Percentiles rank a stretch among this genome's conserved stretches.
phyloP scores from a whole-genome alignment of 2,797 vertebrate species.

The Halcyon smyrnensis region DNA sequence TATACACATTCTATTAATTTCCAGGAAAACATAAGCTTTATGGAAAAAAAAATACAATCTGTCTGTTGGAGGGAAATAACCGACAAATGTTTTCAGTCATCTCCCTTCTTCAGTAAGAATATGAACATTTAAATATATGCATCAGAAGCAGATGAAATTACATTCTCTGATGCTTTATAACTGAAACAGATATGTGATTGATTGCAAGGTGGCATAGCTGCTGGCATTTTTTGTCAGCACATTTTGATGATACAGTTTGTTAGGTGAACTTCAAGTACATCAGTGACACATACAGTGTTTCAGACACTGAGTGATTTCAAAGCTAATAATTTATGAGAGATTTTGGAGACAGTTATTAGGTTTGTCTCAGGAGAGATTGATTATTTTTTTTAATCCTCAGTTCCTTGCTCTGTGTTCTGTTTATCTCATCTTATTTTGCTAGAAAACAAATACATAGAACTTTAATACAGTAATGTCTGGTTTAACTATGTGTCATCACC shows the following conservation, averaged over 20 bases:
- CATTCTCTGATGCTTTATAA: constrained; percentile 78
- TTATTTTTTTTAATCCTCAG: constrained; percentile 52
- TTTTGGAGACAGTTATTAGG: constrained; percentile 76
- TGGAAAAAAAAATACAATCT: not conserved
- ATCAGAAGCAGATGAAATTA: constrained; percentile 77
- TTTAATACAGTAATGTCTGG: not conserved
- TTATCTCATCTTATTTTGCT: constrained; percentile 57
- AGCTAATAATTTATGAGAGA: constrained; percentile 80
- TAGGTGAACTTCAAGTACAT: constrained; percentile 79
- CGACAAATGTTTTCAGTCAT: constrained; percentile 63
- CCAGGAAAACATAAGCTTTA: not conserved
- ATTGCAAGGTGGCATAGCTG: constrained; percentile 73
- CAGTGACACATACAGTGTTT: constrained; percentile 65
- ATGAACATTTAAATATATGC: constrained; percentile 76
- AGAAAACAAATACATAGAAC: constrained; percentile 66
- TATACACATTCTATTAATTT: not conserved
- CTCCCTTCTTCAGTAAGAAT: constrained; percentile 58
- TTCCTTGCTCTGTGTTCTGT: constrained; percentile 48
- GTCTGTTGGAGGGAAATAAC: not conserved
- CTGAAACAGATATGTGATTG: constrained; percentile 78
- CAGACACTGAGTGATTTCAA: constrained; percentile 76
- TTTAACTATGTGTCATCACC: not conserved
- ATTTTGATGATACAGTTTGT: constrained; percentile 76
- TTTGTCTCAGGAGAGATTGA: constrained; percentile 69
- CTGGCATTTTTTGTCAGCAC: constrained; percentile 75